Evolutionary conservation across 2,797 vertebrate species (phyloP).

Genomic region (Toxotes lorentzi): DNA sequence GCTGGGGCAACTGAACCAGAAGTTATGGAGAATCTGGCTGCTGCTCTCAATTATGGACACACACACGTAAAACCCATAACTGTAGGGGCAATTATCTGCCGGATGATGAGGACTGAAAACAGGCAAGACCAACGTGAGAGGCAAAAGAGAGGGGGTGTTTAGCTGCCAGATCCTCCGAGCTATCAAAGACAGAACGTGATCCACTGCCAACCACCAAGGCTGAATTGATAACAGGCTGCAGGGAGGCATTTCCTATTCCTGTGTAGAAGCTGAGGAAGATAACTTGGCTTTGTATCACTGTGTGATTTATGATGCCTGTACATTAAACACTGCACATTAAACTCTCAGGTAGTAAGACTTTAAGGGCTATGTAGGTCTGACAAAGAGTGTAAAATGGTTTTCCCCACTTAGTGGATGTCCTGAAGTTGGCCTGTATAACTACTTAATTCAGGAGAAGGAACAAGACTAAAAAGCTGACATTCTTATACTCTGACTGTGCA

Average conservation of each 20-base stretch:
- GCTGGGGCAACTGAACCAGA: constrained; percentile 50
- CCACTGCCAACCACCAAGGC: constrained; percentile 62
- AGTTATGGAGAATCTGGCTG: constrained; percentile 49
- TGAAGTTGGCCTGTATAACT: neutral
- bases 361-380: neutral
- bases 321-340: constrained; percentile 12
- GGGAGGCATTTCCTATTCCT: constrained; percentile 61
- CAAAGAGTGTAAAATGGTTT: constrained; percentile 2
- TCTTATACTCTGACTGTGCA: neutral
- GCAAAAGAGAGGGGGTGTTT: constrained; percentile 50
- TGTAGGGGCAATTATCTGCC: constrained; percentile 78
- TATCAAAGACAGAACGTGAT: constrained; percentile 75
- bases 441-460: neutral
- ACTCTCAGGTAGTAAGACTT: constrained; percentile 1
- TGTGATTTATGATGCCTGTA: constrained; percentile 38
- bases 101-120: constrained; percentile 77
- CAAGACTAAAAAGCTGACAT: neutral
- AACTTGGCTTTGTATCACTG: constrained; percentile 31
- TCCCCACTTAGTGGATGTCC: neutral
- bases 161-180: constrained; percentile 66
- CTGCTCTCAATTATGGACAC: constrained; percentile 77
- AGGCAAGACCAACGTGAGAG: constrained; percentile 68
- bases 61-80: constrained; percentile 56
- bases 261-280: constrained; percentile 24
- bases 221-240: constrained; percentile 75